These are phyloP conservation scores for Ryuthela nishihirai DNA, from an alignment of 2,888 invertebrate genomes.

Conservation along the genomic window DNA sequence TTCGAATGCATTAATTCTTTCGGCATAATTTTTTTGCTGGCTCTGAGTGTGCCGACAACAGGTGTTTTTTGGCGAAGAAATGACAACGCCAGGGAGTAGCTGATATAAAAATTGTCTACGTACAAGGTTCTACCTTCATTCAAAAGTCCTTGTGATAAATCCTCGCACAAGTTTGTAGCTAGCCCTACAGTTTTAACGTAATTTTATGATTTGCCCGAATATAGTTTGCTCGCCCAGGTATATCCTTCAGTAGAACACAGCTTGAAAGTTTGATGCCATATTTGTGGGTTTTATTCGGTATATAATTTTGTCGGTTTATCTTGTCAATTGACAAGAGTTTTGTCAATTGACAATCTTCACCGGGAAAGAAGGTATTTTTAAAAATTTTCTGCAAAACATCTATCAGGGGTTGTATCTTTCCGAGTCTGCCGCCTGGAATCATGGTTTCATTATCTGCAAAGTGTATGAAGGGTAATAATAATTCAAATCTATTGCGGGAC, in stretches of 20 bases:
- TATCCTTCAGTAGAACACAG: conserved; percentile 43
- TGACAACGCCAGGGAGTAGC: too few relatives aligned
- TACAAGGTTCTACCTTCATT: too few relatives aligned
- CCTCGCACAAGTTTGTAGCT: too few relatives aligned
- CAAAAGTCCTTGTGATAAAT: too few relatives aligned
- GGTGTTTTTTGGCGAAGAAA: neutral
- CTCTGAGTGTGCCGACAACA: neutral
- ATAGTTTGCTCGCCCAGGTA: neutral
- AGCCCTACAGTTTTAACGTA: too few relatives aligned
- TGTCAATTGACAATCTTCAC: conserved; percentile 7
- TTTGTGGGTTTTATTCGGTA: conserved; percentile 45
- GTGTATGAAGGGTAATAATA: conserved; percentile 4
- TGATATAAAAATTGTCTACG: too few relatives aligned
- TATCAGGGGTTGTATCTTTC: conserved; percentile 13
- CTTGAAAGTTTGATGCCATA: conserved; percentile 48
- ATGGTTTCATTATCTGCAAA: conserved; percentile 8
- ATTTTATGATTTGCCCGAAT: too few relatives aligned
- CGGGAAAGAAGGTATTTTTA: conserved; percentile 1
- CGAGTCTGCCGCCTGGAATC: neutral
- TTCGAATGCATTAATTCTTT: conserved; percentile 9
- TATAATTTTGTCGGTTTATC: too few relatives aligned
- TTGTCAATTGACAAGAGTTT: too few relatives aligned
- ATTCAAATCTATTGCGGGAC: conserved; percentile 1
- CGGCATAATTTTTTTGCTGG: neutral
- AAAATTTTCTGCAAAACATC: neutral